A percentile compares a stretch with the other conserved stretches of the same genome.
Evolutionary conservation across 2,888 invertebrate species (phyloP).

Genomic region (Chloroclystis v-ata): DNA sequence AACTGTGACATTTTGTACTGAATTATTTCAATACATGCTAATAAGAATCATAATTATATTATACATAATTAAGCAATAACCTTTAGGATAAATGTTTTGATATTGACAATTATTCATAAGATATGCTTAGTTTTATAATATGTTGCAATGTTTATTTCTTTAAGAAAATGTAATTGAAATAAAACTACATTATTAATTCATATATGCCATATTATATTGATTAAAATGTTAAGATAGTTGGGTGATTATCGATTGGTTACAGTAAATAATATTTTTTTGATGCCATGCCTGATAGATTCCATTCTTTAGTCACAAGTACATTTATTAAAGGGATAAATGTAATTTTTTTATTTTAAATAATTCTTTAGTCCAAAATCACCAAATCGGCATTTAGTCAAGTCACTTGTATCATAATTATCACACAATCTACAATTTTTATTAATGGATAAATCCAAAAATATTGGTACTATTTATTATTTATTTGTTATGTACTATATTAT

Average conservation of each 20-base stretch:
- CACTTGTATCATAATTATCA: conserved; percentile 69
- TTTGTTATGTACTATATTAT: conserved; percentile 78
- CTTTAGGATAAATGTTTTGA: conserved; percentile 77
- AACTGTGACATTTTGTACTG: conserved; percentile 75
- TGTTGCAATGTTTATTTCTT: conserved; percentile 74
- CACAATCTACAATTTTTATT: conserved; percentile 69
- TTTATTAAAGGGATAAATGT: conserved; percentile 45
- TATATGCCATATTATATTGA: conserved; percentile 77
- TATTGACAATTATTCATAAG: conserved; percentile 76
- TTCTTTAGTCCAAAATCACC: conserved; percentile 40
- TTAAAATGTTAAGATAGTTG: conserved; percentile 72
- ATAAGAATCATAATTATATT: conserved; percentile 59
- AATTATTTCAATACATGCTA: conserved; percentile 70
- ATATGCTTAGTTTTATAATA: conserved; percentile 71
- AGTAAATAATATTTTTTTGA: conserved; percentile 48
- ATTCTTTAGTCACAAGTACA: conserved; percentile 49
- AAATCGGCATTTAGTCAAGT: conserved; percentile 70
- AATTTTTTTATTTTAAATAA: conserved; percentile 50
- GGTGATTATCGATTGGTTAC: conserved; percentile 64
- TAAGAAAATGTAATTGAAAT: conserved; percentile 72
- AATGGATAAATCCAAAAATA: conserved; percentile 67
- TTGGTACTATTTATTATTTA: conserved; percentile 77
- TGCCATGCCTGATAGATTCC: conserved; percentile 49
- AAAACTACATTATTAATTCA: conserved; percentile 65
- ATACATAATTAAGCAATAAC: conserved; percentile 71